phyloP scores from a whole-genome alignment of 1,140 invertebrate genomes.

The Saccostrea echinata region DNA sequence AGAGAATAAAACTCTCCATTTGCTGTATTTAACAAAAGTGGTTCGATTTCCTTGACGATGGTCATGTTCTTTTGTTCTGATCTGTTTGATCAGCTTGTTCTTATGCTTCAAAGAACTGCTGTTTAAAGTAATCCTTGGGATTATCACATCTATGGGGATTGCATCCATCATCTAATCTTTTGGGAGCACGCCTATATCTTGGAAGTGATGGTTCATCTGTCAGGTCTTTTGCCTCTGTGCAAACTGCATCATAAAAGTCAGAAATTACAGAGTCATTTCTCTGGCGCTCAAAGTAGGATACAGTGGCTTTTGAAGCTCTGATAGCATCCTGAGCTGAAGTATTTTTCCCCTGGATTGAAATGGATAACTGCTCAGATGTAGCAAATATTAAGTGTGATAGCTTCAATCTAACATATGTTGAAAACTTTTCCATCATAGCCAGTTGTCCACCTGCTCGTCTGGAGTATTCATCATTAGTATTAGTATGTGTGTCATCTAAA shows the following conservation, averaged over 20 bases:
- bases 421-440: constrained; percentile 28
- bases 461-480: constrained; percentile 9
- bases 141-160: background rate
- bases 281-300: no score
- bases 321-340: background rate
- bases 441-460: constrained; percentile 21
- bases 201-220: constrained; percentile 24
- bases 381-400: constrained; percentile 9
- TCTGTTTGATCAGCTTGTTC: background rate
- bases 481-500: constrained; percentile 13
- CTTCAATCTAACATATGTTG: constrained; percentile 6
- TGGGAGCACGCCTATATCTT: constrained; percentile 22
- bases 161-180: background rate
- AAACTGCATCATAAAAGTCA: no score
- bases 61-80: no score
- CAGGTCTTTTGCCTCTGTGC: no score
- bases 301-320: no score
- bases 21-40: no score
- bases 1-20: no score
- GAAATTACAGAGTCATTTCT: no score
- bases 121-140: background rate
- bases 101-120: constrained; percentile 11
- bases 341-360: background rate
- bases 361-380: constrained; percentile 2
- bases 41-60: no score